Evolutionary conservation across 2,888 invertebrate species (phyloP).

Genomic region (Pachydiplax longipennis): DNA sequence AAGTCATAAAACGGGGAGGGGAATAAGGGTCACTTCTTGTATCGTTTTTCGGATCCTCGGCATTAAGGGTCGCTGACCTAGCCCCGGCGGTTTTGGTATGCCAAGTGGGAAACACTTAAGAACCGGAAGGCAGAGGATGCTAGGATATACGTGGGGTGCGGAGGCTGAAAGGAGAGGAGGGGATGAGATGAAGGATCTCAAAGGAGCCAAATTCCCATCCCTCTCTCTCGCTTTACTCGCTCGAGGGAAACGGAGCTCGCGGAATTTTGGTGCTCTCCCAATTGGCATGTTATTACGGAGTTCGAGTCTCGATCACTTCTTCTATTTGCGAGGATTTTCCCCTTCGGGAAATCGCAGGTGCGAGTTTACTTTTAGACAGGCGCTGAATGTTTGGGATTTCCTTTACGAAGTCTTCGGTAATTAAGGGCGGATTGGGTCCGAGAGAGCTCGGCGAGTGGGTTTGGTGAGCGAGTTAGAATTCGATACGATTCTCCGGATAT

Average conservation of each 20-base stretch:
- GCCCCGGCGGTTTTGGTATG: constrained; percentile 5
- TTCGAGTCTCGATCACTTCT: neutral
- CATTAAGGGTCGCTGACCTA: constrained; percentile 22
- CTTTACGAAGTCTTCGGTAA: too few species aligned
- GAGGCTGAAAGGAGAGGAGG: neutral
- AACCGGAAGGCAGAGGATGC: constrained; percentile 2
- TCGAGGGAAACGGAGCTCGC: constrained; percentile 17
- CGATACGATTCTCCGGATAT: too few species aligned
- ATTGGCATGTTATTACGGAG: constrained; percentile 4
- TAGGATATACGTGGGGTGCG: neutral
- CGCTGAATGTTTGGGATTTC: too few species aligned
- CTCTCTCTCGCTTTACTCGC: neutral
- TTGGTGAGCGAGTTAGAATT: too few species aligned
- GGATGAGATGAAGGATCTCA: neutral
- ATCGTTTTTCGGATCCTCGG: constrained; percentile 12
- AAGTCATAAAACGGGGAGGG: neutral
- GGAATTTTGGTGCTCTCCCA: constrained; percentile 12
- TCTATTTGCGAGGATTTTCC: neutral
- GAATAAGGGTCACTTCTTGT: neutral
- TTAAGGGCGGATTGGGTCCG: too few species aligned
- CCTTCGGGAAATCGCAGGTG: neutral
- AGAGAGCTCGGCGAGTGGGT: too few species aligned
- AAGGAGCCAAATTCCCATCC: neutral
- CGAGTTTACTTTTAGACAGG: neutral
- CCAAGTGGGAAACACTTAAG: constrained; percentile 10